Percentiles rank a stretch among this genome's conserved stretches.
Evolutionary conservation across 2,113 vertebrate genomes (phyloP).

Genomic region (Tragulus kanchil): DNA sequence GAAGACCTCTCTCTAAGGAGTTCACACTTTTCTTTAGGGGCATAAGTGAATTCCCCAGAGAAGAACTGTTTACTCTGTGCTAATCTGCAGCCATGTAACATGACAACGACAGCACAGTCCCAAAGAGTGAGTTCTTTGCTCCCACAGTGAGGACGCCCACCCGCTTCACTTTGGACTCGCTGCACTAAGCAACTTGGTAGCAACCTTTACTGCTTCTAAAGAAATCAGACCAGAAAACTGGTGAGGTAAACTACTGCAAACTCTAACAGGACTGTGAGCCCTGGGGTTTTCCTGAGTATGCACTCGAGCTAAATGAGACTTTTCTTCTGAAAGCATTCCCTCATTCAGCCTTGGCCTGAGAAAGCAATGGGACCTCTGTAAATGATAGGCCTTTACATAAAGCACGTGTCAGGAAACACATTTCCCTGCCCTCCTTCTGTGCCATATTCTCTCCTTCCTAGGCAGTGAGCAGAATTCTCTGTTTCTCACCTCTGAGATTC

Average conservation of each 20-base stretch:
- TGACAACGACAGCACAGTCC: not conserved
- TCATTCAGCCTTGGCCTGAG: not conserved
- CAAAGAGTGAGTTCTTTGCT: not conserved
- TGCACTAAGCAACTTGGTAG: not conserved
- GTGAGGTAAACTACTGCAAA: not conserved
- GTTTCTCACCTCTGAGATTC: not conserved
- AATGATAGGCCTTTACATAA: not conserved
- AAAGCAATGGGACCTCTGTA: not conserved
- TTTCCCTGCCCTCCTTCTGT: not conserved
- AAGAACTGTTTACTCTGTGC: not conserved
- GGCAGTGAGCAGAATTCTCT: slow-evolving; percentile 24
- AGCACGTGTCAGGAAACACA: not conserved
- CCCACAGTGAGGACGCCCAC: not conserved
- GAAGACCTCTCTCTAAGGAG: not conserved
- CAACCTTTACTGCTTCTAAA: not conserved
- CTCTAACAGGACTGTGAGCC: not conserved
- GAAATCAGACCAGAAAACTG: not conserved
- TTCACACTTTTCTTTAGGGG: not conserved
- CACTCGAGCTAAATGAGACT: not conserved
- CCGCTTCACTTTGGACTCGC: not conserved
- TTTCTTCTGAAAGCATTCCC: not conserved
- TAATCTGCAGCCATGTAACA: not conserved
- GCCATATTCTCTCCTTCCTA: not conserved
- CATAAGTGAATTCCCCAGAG: not conserved
- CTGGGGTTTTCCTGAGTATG: not conserved